phyloP scores from a whole-genome alignment of 1,140 invertebrate genomes.

The Stenopsyche tienmushanensis region DNA sequence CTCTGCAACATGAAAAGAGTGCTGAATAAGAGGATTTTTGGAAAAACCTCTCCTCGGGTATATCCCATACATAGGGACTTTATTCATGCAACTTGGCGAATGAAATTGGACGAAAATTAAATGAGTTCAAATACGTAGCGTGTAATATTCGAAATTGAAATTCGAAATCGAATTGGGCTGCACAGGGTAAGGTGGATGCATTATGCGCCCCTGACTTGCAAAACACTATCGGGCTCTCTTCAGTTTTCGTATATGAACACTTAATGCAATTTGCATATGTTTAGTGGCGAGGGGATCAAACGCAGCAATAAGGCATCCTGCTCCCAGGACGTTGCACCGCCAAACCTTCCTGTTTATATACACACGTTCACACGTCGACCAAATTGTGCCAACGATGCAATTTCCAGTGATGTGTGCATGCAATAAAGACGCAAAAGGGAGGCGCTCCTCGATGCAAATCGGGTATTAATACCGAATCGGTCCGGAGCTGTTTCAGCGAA shows the following conservation, averaged over 20 bases:
- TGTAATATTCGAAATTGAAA: constrained; percentile 20
- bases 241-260: constrained; percentile 33
- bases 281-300: neutral
- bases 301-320: neutral
- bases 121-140: neutral
- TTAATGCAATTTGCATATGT: constrained; percentile 38
- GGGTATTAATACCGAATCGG: neutral
- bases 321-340: neutral
- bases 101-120: constrained; percentile 1
- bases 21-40: constrained; percentile 21
- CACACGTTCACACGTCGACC: neutral
- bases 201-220: too few species aligned
- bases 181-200: constrained; percentile 1
- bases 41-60: neutral
- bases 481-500: constrained; percentile 2
- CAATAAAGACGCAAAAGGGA: constrained; percentile 20
- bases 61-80: neutral
- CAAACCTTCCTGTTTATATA: neutral
- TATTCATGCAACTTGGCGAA: neutral
- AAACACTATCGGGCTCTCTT: neutral
- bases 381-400: neutral
- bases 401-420: constrained; percentile 16
- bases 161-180: constrained; percentile 29
- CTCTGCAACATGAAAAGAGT: constrained; percentile 15
- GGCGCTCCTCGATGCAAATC: neutral